Percentiles rank a stretch among this genome's conserved stretches.
Conservation (phyloP, 2,888 invertebrate genomes). For the Plemyria rubiginata region DNA sequence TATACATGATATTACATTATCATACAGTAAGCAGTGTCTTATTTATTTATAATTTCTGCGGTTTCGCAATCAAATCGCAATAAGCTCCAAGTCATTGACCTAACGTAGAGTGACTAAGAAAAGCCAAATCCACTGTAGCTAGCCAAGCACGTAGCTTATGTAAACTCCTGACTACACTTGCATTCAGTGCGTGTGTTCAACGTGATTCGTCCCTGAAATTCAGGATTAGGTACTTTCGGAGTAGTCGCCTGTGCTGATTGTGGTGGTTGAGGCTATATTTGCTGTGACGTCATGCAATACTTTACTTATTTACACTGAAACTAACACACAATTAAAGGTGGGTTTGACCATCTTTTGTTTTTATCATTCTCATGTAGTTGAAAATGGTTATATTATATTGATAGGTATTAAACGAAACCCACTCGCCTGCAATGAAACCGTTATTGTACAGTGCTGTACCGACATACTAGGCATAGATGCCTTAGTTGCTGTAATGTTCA, state of each 20-base stretch:
- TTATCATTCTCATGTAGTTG: no score
- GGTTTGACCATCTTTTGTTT: no score
- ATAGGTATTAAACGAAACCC: no score
- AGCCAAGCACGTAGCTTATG: neutral
- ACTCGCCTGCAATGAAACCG: no score
- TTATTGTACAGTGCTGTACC: no score
- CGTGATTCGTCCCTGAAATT: slow-evolving; percentile 7
- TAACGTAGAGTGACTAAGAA: neutral
- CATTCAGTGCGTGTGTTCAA: slow-evolving; percentile 9
- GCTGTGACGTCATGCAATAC: neutral
- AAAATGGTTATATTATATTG: no score
- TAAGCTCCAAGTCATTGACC: neutral
- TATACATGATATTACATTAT: no score
- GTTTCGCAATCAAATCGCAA: neutral
- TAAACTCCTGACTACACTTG: neutral
- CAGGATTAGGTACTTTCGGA: slow-evolving; percentile 14
- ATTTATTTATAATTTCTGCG: no score
- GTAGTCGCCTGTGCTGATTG: neutral
- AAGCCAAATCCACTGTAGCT: neutral
- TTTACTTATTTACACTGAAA: neutral
- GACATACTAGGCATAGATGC: no score
- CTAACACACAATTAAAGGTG: no score
- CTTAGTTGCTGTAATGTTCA: no score
- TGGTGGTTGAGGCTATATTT: neutral
- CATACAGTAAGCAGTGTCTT: no score